phyloP scores from a whole-genome alignment of 1,140 invertebrate genomes.

The Drosophila trapezifrons region DNA sequence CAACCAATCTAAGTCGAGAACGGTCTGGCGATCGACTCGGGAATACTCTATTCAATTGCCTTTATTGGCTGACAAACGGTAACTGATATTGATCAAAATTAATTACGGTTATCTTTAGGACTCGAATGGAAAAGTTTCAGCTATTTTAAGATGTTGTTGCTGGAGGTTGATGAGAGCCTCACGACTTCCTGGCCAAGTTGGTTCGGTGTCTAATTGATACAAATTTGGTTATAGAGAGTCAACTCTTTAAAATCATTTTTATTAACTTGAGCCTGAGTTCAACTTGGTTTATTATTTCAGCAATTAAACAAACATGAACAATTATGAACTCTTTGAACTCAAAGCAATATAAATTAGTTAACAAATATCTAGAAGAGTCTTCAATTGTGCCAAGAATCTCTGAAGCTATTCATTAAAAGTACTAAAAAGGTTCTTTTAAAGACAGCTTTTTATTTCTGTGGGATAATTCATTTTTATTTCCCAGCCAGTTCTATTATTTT shows the following conservation, averaged over 20 bases:
- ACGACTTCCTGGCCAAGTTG: slow-evolving; percentile 16
- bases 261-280: not conserved
- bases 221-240: not conserved
- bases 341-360: not conserved
- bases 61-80: slow-evolving; percentile 25
- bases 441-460: not conserved
- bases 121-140: slow-evolving; percentile 34
- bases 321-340: not conserved
- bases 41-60: slow-evolving; percentile 40
- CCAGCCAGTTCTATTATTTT: not conserved
- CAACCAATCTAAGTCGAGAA: slow-evolving; percentile 15
- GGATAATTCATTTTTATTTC: not conserved
- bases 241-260: not conserved
- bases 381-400: not conserved
- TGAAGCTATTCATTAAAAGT: not conserved
- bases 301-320: not conserved
- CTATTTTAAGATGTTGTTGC: slow-evolving; percentile 21
- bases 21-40: slow-evolving; percentile 11
- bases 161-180: slow-evolving; percentile 13
- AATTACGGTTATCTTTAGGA: slow-evolving; percentile 36
- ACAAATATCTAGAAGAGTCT: not conserved
- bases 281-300: not conserved
- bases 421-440: not conserved
- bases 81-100: slow-evolving; percentile 38
- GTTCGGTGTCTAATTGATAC: not conserved